Percentiles rank a stretch among this genome's conserved stretches.
These are phyloP conservation scores for Eucera pruinosa DNA, from an alignment of 2,888 invertebrate species.

Conservation along the genomic window DNA sequence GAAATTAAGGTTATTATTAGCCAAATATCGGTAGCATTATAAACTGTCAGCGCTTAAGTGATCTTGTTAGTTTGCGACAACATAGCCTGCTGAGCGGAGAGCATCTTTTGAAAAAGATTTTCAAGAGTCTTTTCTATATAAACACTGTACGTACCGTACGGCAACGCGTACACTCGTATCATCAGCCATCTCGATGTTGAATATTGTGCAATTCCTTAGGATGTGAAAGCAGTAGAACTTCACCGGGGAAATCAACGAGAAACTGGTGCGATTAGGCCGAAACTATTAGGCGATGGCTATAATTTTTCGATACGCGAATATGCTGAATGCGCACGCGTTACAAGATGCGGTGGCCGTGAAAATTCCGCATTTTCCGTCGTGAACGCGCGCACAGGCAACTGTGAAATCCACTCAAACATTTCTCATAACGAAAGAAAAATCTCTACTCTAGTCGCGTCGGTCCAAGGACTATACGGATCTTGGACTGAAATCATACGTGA, in stretches of 20 bases:
- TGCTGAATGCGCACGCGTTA: constrained; percentile 65
- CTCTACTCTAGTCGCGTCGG: constrained; percentile 34
- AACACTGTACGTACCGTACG: constrained; percentile 79
- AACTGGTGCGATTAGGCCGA: constrained; percentile 48
- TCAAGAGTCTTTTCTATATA: not conserved
- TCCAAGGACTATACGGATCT: constrained; percentile 56
- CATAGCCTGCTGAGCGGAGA: constrained; percentile 13
- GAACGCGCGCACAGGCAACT: constrained; percentile 45
- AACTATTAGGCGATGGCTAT: constrained; percentile 42
- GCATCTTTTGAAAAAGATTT: constrained; percentile 3
- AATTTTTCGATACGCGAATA: constrained; percentile 36
- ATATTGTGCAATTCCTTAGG: constrained; percentile 45
- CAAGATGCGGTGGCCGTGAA: constrained; percentile 51
- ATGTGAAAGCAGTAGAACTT: constrained; percentile 48
- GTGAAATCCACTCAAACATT: constrained; percentile 59
- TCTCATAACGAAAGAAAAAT: constrained; percentile 57
- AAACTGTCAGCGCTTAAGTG: constrained; percentile 33
- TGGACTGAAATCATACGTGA: constrained; percentile 48
- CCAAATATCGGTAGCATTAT: not conserved
- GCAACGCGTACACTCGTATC: constrained; percentile 83
- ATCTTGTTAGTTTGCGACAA: constrained; percentile 10
- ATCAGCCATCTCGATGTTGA: constrained; percentile 79
- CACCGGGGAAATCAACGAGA: constrained; percentile 30
- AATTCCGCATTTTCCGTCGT: constrained; percentile 57
- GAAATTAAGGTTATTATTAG: constrained; percentile 20